Evolutionary conservation across 2,797 vertebrate species (phyloP), one percentile per base, ranked within the genome.

Genomic region (Jordanella pulchra): DNA sequence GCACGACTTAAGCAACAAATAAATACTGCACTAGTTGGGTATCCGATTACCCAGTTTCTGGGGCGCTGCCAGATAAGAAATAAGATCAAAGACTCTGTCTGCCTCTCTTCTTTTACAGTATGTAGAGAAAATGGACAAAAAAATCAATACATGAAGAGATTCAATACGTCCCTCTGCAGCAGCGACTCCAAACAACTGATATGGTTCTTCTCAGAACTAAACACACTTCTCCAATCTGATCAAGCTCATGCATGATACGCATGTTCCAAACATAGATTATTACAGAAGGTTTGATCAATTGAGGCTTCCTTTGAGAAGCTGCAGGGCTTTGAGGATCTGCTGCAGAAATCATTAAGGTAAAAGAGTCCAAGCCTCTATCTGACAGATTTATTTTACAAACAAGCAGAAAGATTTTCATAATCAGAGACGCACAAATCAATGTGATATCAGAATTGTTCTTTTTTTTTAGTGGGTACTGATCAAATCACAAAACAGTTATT

Each of bases 1-100:
- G 64, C 73, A 76, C 83, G 74, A 87, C 83, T 92, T 84, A 86
- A 75, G 50, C 72, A 67, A 60, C 15, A 76, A 86, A 88, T 7
- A 21, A 61, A n/a, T 61, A 23, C 35, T n/a, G 58, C 58, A 39
- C 30, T 23, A 12, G 32, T 61, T 23, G 32, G 58, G 9, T 61
- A 39, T 61, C 58, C 3, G 0, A 54, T 54, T 27, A 25, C 23
- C 14, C 17, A 0, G 50, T 73, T 85, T 86, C 80, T 81, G 42
- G 64, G 74, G 39, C 66, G 61, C 30, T 45, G 79, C 25, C 50
- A 35, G 28, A 54, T 58, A 73, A 67, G 75, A 72, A 12, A 75
- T 67, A 68, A 58, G 56, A 48, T 68, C 35, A 39, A 30, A 76
- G 65, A 48, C 67, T 82, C 54, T 42, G 23, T 71, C 65, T 67